Base-by-base conservation (phyloP, 1,140 invertebrate species). In the Lerema accius region DNA sequence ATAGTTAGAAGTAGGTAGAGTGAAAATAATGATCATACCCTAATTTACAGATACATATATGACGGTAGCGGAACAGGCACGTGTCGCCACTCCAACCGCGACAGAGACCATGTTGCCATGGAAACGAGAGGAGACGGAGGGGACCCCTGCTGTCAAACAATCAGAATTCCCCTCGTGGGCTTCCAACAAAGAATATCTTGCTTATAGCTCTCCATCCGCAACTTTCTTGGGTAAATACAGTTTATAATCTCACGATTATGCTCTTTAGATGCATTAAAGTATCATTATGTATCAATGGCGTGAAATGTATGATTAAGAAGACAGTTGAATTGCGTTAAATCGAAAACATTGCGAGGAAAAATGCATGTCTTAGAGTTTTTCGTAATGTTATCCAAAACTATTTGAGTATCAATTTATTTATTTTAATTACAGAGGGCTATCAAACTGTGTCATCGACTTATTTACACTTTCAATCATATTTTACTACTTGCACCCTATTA, bases 91-190 rank as follows among this genome's bases (percentile, higher is more conserved):
- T 14, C 95, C 95, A 11, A 97, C 96, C 6, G 95, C 95, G 1
- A 96, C 95, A 0, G 96, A 97, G 88, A 95, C 94, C 9, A 94
- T 96, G 92, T 91, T 98, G 70, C 97, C 97, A 5, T 98, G 97
- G 97, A 97, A 97, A 90, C 93, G 97, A 5, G 95, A 95, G 65
- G 95, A 96, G 58, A 92, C 94, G 13, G 93, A 94, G 60, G 93
- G 93, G 15, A 93, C 93, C 26, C 92, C 92, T 17, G 94, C 94
- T 13, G 81, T 97, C n/a, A 94, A 96, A 73, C 97, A 98, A 87
- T 95, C 95, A 58, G 97, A 98, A 84, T 98, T 98, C 85, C 97
- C 97, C 10, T 94, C 95, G 1, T 98, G 97, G 97, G 96, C 96
- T 48, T 96, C 96, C 0, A 98, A 98, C 80, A 97, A 97, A 81